Conservation (phyloP, 2,113 vertebrate species). For the Malurus cyaneus region DNA sequence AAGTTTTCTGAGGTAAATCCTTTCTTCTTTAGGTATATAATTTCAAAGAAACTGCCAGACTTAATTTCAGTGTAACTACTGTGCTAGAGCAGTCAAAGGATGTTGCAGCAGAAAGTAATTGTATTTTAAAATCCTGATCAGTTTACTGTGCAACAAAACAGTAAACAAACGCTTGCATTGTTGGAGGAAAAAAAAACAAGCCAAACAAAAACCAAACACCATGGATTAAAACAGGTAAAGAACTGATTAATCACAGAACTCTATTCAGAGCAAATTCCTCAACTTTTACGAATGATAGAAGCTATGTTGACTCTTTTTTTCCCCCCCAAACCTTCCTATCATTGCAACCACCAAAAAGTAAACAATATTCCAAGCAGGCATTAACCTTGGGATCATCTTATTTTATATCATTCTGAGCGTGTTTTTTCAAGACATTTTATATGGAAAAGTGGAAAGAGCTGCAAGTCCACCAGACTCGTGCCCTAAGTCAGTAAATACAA, state of each 20-base stretch:
- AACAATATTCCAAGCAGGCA: not conserved
- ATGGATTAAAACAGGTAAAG: conserved; percentile 25
- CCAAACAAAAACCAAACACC: not conserved
- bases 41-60: not conserved
- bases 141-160: not conserved
- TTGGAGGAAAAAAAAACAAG: not conserved
- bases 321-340: not conserved
- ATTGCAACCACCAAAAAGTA: not conserved
- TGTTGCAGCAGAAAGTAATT: not conserved
- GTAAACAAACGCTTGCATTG: conserved; percentile 40
- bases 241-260: not conserved
- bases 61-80: not conserved
- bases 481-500: not conserved
- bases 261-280: not conserved
- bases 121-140: conserved; percentile 19
- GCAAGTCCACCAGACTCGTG: not conserved
- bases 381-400: not conserved
- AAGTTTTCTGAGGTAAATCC: not conserved
- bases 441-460: not conserved
- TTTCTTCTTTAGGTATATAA: not conserved
- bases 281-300: not conserved
- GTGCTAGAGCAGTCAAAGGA: not conserved
- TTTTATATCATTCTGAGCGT: not conserved
- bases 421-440: not conserved
- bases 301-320: not conserved